Base-by-base conservation (phyloP, 2,113 vertebrate genomes). In the Pelusios castaneus region DNA sequence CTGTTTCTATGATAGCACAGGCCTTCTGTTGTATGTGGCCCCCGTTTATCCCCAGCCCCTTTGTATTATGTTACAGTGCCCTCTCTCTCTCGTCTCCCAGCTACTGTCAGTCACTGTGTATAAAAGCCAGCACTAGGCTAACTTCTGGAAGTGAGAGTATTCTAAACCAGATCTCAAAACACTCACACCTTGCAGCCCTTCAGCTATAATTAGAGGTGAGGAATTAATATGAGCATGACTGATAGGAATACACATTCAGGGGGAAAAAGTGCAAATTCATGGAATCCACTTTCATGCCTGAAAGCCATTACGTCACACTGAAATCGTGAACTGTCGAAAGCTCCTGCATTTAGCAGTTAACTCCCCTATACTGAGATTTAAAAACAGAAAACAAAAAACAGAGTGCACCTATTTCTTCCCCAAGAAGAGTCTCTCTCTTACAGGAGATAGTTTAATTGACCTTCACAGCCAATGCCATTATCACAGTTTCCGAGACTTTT, bases 21-120 rank as follows among this genome's bases (percentile, higher is more conserved):
- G 87, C 55, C 5, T 51, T 76, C 52, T 3, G 75, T 34, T 93
- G 95, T 0, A 49, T 29, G 56, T 81, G 93, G 95, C 90, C 93
- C 93, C 87, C 95, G 94, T 86, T 22, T 83, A 89, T 78, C 49
- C 9, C 92, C 77, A 82, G 91, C 92, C 94, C 95, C 96, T 97
- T 97, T 97, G 94, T 95, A 96, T 85, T 90, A 56, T 5, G 73
- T 87, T 3, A 52, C 77, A 83, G 91, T 95, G 89, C 87, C 90
- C 93, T 60, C 91, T 88, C 92, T 78, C 4, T 92, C 93, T 96
- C 97, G 96, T 97, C 91, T 96, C 90, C 1, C n/a, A 38, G 17
- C 1, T 52, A 0, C 88, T 58, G 89, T 56, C 92, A 88, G 34
- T 27, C 92, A 55, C 58, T 0, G 24, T 0, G 51, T 0, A 38